Percentiles rank a stretch among this genome's conserved stretches.
phyloP scores from a whole-genome alignment of 2,113 vertebrate genomes.

The Gobio gobio region DNA sequence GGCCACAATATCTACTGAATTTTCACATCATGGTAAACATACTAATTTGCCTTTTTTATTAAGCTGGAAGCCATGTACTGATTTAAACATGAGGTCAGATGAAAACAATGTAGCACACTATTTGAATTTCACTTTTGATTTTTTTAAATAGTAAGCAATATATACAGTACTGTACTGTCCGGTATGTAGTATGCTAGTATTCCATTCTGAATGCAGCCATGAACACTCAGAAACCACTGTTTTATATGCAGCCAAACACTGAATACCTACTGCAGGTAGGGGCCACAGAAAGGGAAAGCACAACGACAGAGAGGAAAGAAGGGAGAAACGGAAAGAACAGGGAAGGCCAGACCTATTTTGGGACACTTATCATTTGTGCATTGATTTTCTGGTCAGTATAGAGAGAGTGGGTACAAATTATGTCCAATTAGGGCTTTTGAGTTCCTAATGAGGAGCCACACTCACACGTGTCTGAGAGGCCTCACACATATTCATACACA shows the following conservation, averaged over 20 bases:
- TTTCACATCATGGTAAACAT: not conserved
- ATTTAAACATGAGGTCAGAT: not conserved
- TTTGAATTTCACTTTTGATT: not conserved
- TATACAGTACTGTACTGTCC: not conserved
- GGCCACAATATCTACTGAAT: not conserved
- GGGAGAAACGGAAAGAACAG: conserved; percentile 39
- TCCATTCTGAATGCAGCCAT: not conserved
- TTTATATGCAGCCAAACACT: not conserved
- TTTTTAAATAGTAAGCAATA: not conserved
- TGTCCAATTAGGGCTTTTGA: conserved; percentile 69
- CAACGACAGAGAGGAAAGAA: conserved; percentile 31
- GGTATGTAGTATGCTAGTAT: not conserved
- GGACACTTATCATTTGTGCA: conserved; percentile 49
- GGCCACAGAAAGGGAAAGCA: not conserved
- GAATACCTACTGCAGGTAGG: not conserved
- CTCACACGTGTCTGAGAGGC: conserved; percentile 63
- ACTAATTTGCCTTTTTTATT: not conserved
- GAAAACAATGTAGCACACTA: not conserved
- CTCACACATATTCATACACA: conserved; percentile 33
- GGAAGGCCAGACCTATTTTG: conserved; percentile 52
- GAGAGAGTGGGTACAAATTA: conserved; percentile 68
- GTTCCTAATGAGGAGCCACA: conserved; percentile 68
- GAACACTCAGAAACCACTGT: not conserved
- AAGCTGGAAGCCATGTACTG: not conserved
- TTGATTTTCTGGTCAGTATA: conserved; percentile 60